phyloP scores from a whole-genome alignment of 2,113 vertebrate genomes.

The Nothocercus julius region DNA sequence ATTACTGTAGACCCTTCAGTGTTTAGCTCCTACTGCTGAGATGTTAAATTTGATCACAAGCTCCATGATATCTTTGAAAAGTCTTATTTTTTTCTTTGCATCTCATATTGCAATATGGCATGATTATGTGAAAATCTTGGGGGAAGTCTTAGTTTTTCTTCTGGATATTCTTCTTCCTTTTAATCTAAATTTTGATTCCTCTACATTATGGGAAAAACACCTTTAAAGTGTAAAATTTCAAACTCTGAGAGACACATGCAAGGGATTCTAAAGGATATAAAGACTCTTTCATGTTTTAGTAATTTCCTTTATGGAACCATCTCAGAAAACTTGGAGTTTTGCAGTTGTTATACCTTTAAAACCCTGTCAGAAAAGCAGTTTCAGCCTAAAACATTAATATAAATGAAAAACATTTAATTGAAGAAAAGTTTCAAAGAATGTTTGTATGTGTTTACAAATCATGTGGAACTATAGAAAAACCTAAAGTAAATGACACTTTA shows the following conservation, averaged over 20 bases:
- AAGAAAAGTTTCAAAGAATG: fast-evolving
- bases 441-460: neutral
- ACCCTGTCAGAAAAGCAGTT: neutral
- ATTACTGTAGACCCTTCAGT: neutral
- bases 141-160: neutral
- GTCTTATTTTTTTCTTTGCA: neutral
- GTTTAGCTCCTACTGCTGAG: neutral
- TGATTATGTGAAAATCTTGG: fast-evolving
- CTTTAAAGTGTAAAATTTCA: neutral
- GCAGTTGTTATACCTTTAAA: neutral
- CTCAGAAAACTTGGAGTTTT: neutral
- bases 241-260: neutral
- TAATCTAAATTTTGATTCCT: neutral
- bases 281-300: neutral
- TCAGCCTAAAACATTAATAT: neutral
- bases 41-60: neutral
- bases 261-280: neutral
- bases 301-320: fast-evolving
- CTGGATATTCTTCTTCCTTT: neutral
- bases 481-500: neutral
- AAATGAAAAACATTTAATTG: neutral
- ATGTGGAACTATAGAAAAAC: neutral
- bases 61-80: neutral
- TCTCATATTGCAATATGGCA: neutral
- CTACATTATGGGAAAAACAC: neutral